A percentile compares a stretch with the other conserved stretches of the same genome.
These are phyloP conservation scores for Margaritifera margaritifera DNA, from an alignment of 2,888 invertebrate species.

Conservation along the genomic window DNA sequence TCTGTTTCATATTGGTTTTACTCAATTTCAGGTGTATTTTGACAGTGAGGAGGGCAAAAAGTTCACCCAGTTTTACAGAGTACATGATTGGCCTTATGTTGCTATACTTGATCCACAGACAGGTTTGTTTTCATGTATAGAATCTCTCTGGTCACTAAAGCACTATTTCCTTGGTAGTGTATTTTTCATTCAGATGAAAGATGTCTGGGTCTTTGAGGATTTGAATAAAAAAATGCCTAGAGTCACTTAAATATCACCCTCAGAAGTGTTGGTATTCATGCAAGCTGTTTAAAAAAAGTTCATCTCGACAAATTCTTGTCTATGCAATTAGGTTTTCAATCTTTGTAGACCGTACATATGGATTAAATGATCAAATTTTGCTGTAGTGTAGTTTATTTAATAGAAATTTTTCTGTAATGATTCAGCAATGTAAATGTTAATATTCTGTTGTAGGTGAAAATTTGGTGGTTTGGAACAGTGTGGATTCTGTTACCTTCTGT, in stretches of 20 bases:
- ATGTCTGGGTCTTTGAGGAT: neutral
- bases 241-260: no score
- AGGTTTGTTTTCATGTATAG: constrained; percentile 68
- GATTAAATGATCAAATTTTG: no score
- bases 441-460: constrained; percentile 74
- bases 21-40: constrained; percentile 71
- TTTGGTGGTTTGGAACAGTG: constrained; percentile 74
- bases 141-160: neutral
- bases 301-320: no score
- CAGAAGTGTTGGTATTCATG: no score
- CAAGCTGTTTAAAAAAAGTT: no score
- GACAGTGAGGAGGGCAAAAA: constrained; percentile 79
- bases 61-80: constrained; percentile 80
- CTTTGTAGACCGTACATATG: no score
- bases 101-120: constrained; percentile 82
- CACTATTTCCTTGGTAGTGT: neutral
- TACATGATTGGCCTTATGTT: constrained; percentile 79
- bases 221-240: neutral
- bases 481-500: constrained; percentile 72
- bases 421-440: neutral
- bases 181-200: constrained; percentile 1
- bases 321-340: no score
- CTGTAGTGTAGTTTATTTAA: no score
- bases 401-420: no score
- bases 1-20: neutral